Conservation (phyloP, 1,140 invertebrate genomes). For the Dermatophagoides farinae region DNA sequence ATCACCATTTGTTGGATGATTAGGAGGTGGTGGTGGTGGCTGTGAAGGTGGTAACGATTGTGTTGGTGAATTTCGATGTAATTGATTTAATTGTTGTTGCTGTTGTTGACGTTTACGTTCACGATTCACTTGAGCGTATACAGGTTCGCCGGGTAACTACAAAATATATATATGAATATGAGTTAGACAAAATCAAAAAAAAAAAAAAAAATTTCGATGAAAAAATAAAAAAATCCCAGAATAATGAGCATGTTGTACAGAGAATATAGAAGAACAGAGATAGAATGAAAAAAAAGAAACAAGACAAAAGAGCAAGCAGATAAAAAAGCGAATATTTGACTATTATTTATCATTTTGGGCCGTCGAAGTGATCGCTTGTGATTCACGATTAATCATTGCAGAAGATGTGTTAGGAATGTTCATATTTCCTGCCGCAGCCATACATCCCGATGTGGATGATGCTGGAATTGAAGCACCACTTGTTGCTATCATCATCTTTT, state of each 20-base stretch:
- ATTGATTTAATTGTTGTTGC: constrained; percentile 16
- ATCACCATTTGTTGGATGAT: constrained; percentile 9
- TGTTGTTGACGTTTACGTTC: constrained; percentile 40
- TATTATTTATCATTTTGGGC: neutral
- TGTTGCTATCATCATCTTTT: neutral
- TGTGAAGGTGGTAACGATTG: constrained; percentile 18
- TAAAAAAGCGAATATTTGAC: neutral
- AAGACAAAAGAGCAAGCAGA: no score
- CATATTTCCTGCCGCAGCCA: no score
- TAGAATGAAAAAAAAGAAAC: neutral
- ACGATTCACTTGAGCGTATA: constrained; percentile 57
- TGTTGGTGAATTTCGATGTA: neutral
- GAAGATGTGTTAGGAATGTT: no score
- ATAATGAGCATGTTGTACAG: neutral
- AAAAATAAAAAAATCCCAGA: neutral
- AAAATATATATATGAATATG: constrained; percentile 15
- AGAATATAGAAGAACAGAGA: neutral
- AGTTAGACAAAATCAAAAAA: constrained; percentile 16
- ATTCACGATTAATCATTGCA: no score
- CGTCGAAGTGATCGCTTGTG: neutral
- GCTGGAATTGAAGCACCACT: no score
- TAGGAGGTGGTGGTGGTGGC: constrained; percentile 6
- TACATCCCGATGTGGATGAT: no score
- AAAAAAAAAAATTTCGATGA: neutral
- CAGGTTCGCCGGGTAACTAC: constrained; percentile 37